Evolutionary conservation across 2,888 invertebrate species (phyloP), one percentile per base, ranked within the genome.

Genomic region (Romanomermis culicivorax): DNA sequence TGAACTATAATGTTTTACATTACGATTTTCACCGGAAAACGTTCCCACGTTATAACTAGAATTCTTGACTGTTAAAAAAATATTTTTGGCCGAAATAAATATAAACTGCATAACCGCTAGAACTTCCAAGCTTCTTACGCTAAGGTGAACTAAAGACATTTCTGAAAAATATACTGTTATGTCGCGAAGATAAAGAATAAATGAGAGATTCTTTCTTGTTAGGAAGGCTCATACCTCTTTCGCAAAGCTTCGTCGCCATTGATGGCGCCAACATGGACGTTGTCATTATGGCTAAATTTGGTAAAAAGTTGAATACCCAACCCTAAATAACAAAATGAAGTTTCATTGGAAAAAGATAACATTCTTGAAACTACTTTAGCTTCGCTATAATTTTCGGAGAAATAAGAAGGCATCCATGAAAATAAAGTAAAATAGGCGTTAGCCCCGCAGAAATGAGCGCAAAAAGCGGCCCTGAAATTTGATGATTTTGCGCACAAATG

Each of bases 401-500:
- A 81, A 67, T 80, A 81, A 47, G 79, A 80, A 42, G 81, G 81
- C 65, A 81, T 71, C 81, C 81, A 81, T 11, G 79, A 80, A 45
- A 81, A 71, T 57, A 81, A 69, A 50, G 80, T 79, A 68, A 79
- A 80, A 67, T 79, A 81, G 61, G 79, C 79, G 68, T 80, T 80
- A 68, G 79, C 80, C 67, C 80, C 78, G 64, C 79, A 79, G 59
- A 80, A 79, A 66, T 81, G 80, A 49, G 79, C 79, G 58, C 79
- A 67, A 2, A 80, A 75, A 58, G 80, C 77, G n/a, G 81, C 78
- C 78, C 78, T 77, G 66, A 52, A 65, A n/a, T n/a, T n/a, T n/a
- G n/a, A 61, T 49, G 14, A 50, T 17, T 14, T n/a, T n/a, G n/a
- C n/a, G n/a, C n/a, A n/a, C n/a, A n/a, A n/a, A n/a, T n/a, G n/a